A percentile compares a stretch with the other conserved stretches of the same genome.
Evolutionary conservation across 2,797 vertebrate genomes (phyloP).

Genomic region (Mycteria americana): DNA sequence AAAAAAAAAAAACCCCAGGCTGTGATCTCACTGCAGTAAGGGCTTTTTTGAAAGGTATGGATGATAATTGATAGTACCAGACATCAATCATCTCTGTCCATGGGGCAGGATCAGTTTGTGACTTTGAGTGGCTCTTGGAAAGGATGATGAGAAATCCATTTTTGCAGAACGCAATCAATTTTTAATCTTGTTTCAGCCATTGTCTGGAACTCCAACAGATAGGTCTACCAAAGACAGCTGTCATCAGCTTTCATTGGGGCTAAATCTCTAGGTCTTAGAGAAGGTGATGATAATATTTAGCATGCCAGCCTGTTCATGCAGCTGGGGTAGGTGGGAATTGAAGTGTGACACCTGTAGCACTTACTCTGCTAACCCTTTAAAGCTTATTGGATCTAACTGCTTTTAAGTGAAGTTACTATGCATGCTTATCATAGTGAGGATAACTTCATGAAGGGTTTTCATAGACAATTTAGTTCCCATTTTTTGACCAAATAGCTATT

Average conservation of each 20-base stretch:
- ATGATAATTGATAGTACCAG: neutral
- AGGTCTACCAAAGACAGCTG: neutral
- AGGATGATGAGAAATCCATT: neutral
- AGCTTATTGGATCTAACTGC: neutral
- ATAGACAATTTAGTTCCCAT: neutral
- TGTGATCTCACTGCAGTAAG: neutral
- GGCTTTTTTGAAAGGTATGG: neutral
- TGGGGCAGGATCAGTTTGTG: neutral
- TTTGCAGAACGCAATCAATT: neutral
- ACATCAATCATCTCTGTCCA: neutral
- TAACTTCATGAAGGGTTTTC: neutral
- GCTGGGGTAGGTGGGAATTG: neutral
- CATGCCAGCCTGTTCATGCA: neutral
- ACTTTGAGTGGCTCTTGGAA: neutral
- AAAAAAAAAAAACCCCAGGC: neutral
- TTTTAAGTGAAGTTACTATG: neutral
- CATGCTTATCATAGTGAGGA: neutral
- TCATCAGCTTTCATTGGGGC: neutral
- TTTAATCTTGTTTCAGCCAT: neutral
- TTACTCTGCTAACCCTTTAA: neutral
- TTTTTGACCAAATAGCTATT: neutral
- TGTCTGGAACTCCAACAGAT: neutral
- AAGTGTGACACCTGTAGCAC: accelerated
- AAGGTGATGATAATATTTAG: neutral
- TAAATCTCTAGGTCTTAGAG: neutral